phyloP scores from a whole-genome alignment of 1,140 invertebrate genomes.

The Acromyrmex heyeri region DNA sequence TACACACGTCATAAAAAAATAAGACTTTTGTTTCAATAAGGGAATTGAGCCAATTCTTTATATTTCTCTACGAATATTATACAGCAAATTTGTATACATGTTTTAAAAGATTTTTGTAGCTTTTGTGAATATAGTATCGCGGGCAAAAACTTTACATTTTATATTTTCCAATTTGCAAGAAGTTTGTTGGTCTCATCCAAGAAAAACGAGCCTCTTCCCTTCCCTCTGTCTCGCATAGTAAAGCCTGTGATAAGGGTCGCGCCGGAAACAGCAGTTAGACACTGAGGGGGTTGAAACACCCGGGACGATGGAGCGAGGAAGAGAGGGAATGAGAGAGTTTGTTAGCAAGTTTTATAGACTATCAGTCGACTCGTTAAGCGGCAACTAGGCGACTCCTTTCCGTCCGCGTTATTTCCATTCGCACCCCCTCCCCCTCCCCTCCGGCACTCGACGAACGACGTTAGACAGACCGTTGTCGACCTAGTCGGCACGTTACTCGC shows the following conservation, averaged over 20 bases:
- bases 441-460: conserved; percentile 39
- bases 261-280: conserved; percentile 66
- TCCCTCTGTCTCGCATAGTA: not conserved
- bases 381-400: conserved; percentile 72
- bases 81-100: not conserved
- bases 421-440: not conserved
- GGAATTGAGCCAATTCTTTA: not conserved
- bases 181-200: conserved; percentile 61
- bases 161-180: conserved; percentile 76
- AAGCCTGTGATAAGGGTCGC: conserved; percentile 65
- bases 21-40: not conserved
- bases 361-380: conserved; percentile 80
- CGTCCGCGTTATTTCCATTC: conserved; percentile 58
- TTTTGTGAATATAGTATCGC: not conserved
- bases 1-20: not conserved
- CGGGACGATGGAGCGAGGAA: not conserved
- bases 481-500: conserved; percentile 59
- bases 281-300: conserved; percentile 52
- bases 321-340: conserved; percentile 67
- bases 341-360: conserved; percentile 81
- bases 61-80: not conserved
- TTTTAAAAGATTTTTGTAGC: not conserved
- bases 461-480: conserved; percentile 71
- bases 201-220: not conserved
- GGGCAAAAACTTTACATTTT: conserved; percentile 69